Evolutionary conservation across 2,888 invertebrate species (phyloP).

Genomic region (Panzeria rudis): DNA sequence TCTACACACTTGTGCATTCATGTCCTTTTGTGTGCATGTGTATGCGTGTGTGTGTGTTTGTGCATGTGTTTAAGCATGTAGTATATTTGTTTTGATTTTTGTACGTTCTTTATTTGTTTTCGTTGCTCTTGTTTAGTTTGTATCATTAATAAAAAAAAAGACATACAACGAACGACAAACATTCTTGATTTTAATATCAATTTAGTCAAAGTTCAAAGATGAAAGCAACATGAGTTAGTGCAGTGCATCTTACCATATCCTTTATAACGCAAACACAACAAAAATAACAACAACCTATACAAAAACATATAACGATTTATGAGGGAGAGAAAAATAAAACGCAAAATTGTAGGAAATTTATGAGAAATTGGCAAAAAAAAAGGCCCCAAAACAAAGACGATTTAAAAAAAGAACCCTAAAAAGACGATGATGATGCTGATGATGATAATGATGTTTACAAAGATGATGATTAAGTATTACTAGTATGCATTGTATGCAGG

Average conservation of each 20-base stretch:
- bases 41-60: neutral
- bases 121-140: conserved; percentile 35
- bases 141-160: conserved; percentile 28
- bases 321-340: conserved; percentile 1
- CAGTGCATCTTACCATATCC: conserved; percentile 49
- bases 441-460: conserved; percentile 16
- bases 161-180: conserved; percentile 38
- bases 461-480: conserved; percentile 52
- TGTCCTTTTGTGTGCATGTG: neutral
- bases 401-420: conserved; percentile 33
- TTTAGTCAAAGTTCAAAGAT: conserved; percentile 67
- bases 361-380: conserved; percentile 39
- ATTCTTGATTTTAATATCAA: conserved; percentile 68
- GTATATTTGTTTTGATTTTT: conserved; percentile 26
- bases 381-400: conserved; percentile 36
- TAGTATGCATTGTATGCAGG: conserved; percentile 42
- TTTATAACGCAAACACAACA: conserved; percentile 27
- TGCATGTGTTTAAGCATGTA: neutral
- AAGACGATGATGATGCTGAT: conserved; percentile 5
- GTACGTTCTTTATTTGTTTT: conserved; percentile 29
- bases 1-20: neutral
- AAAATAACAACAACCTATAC: neutral
- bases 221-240: conserved; percentile 57
- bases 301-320: conserved; percentile 40
- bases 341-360: conserved; percentile 42